Evolutionary conservation across 2,797 vertebrate genomes (phyloP).

Genomic region (Brachymystax lenok): DNA sequence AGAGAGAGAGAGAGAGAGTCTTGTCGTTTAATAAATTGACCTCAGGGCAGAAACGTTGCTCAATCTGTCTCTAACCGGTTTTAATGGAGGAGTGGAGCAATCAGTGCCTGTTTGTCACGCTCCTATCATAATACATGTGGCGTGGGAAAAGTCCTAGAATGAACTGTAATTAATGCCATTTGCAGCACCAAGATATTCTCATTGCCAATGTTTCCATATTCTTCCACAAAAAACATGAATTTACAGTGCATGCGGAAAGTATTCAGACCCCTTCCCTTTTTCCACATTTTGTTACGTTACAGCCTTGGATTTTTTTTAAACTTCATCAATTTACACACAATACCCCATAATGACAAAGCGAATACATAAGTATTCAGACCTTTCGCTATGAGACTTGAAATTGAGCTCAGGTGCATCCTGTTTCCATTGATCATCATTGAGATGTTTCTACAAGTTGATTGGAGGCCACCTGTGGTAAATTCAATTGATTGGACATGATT

Average conservation of each 20-base stretch:
- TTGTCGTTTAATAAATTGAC: slow-evolving; percentile 46
- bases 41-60: slow-evolving; percentile 51
- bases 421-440: too few relatives aligned
- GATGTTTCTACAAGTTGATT: too few relatives aligned
- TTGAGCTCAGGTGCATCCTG: too few relatives aligned
- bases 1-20: slow-evolving; percentile 12
- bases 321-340: too few relatives aligned
- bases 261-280: too few relatives aligned
- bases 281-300: too few relatives aligned
- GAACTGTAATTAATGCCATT: not conserved
- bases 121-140: not conserved
- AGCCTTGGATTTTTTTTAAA: too few relatives aligned
- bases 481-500: too few relatives aligned
- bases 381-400: too few relatives aligned
- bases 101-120: not conserved
- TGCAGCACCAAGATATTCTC: not conserved
- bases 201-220: not conserved
- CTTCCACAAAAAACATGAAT: not conserved
- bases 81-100: slow-evolving; percentile 22
- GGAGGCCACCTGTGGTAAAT: too few relatives aligned
- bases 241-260: not conserved
- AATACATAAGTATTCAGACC: too few relatives aligned
- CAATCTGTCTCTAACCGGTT: slow-evolving; percentile 46
- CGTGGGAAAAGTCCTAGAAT: not conserved
- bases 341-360: too few relatives aligned